These are phyloP conservation scores for Euzetes globulus DNA, from an alignment of 2,888 invertebrate genomes.

Conservation along the genomic window DNA sequence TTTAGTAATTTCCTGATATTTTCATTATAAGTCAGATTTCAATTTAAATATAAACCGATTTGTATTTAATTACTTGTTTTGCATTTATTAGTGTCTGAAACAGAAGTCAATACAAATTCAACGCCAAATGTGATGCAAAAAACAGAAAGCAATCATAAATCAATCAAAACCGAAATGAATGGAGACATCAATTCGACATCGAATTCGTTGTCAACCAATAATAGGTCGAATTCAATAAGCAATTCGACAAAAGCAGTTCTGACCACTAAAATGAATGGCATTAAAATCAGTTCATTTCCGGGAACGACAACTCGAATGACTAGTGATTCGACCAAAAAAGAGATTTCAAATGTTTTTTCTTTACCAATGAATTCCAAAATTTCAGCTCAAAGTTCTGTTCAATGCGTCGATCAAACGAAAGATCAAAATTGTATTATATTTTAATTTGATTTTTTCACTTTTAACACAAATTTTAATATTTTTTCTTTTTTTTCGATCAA, in stretches of 20 bases:
- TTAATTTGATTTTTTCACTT: neutral
- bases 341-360: neutral
- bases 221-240: neutral
- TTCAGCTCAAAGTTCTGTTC: neutral
- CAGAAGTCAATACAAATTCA: neutral
- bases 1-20: too few species aligned
- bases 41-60: too few species aligned
- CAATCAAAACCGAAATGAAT: neutral
- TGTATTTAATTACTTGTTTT: too few species aligned
- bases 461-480: neutral
- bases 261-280: neutral
- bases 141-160: neutral
- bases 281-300: slow-evolving; percentile 1
- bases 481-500: neutral
- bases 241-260: neutral
- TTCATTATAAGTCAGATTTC: too few species aligned
- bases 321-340: neutral
- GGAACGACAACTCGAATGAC: slow-evolving; percentile 10
- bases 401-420: neutral
- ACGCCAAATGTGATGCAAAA: neutral
- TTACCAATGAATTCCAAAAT: neutral
- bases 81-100: neutral
- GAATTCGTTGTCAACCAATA: neutral
- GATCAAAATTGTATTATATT: neutral
- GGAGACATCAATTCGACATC: neutral